Conservation (phyloP, 2,797 vertebrate species). For the Hippocampus kuda region DNA sequence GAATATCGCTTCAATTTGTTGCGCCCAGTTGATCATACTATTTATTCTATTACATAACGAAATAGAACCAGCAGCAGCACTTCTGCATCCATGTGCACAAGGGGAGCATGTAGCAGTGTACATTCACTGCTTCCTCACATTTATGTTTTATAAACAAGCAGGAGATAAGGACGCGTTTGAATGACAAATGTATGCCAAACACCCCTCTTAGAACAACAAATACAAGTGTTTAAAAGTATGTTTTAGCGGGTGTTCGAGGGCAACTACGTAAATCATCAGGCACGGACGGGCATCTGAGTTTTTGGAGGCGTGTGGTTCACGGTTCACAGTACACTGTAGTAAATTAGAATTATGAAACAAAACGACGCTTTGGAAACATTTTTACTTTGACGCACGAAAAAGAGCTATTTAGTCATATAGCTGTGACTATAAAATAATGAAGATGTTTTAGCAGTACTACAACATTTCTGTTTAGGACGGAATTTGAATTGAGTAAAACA, state of each 20-base stretch:
- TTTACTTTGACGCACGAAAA: not conserved
- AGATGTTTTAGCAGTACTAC: not conserved
- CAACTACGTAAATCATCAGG: constrained; percentile 1
- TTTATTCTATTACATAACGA: not conserved
- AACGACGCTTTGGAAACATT: not conserved
- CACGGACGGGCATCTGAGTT: not conserved
- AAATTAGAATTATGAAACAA: not conserved
- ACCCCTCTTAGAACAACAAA: constrained; percentile 52
- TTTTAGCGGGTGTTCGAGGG: not conserved
- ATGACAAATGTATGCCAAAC: constrained; percentile 53
- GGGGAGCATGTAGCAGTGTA: constrained; percentile 35
- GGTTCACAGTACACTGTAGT: not conserved
- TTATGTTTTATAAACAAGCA: constrained; percentile 61
- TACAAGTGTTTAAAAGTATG: constrained; percentile 27
- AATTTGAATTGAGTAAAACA: not conserved
- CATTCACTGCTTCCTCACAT: constrained; percentile 53
- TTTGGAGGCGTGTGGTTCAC: not conserved
- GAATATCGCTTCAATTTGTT: not conserved
- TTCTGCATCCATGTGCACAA: constrained; percentile 4
- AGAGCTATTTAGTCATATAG: too few relatives aligned
- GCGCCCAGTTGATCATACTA: not conserved
- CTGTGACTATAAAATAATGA: not conserved
- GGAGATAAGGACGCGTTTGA: constrained; percentile 60
- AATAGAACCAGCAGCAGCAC: not conserved
- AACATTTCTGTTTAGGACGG: not conserved